Evolutionary conservation across 2,113 vertebrate species (phyloP), one percentile per base, ranked within the genome.

Genomic region (Apistogramma diplotaenia): DNA sequence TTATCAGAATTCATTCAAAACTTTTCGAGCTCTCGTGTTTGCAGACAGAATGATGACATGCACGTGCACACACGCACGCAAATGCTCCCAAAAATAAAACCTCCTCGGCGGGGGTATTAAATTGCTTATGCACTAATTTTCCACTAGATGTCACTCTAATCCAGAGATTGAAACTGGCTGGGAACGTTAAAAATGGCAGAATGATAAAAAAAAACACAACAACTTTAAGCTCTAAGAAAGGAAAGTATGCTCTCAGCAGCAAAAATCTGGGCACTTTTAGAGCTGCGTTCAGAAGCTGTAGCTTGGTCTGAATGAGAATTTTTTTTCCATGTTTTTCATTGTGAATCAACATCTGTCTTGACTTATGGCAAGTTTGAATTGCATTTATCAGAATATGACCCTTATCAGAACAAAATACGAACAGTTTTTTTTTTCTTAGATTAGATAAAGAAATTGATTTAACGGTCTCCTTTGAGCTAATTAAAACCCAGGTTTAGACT

Each of bases 141-240:
- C 92, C 92, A 90, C 89, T 89, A 90, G 92, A 82, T 85, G 90
- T 58, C 87, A 9, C 56, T 76, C 21, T 78, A 78, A 65, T 19
- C 9, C 71, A 86, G 76, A n/a, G 7, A 23, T 70, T 77, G 55
- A 88, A 46, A 27, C 40, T 27, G 15, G 35, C 40, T 43, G 27
- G 49, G 7, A 0, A 0, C 4, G 11, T 4, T 4, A 16, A 16
- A 61, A 11, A 9, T 37, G 9, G 19, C n/a, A 35, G 5, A 8
- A 9, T 33, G 57, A 59, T 4, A 8, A 29, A 15, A 53, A 65
- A 1, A 3, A 21, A 40, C 59, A n/a, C 5, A 53, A 29, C 13
- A 57, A 27, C 5, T 43, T 31, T 4, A 25, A 46, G 18, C 49
- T 25, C 72, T 5, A 67, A 25, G 16, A 35, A 13, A 37, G 46